These are phyloP conservation scores for Drosophila serrata DNA, from an alignment of 1,140 invertebrate genomes.

Conservation along the genomic window DNA sequence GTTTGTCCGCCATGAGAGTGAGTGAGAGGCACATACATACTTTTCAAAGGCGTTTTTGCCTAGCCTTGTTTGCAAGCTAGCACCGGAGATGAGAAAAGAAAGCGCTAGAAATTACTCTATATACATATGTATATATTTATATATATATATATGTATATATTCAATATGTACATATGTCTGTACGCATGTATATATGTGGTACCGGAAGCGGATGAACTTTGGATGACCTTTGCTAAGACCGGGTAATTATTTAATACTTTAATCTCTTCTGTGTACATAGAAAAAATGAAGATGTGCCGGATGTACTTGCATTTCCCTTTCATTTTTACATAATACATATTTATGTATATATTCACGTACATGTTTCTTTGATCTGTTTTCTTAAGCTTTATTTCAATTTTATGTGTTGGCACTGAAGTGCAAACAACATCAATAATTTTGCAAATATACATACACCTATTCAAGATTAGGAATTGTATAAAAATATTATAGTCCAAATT, in stretches of 20 bases:
- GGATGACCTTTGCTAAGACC: conserved; percentile 7
- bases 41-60: conserved; percentile 3
- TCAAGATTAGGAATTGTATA: neutral
- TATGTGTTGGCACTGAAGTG: neutral
- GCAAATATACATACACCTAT: neutral
- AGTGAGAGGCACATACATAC: conserved; percentile 1
- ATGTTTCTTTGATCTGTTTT: neutral
- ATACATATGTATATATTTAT: neutral
- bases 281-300: too few species aligned
- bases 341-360: neutral
- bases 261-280: neutral
- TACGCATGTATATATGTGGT: neutral
- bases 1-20: conserved; percentile 1
- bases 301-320: neutral
- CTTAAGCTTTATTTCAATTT: neutral
- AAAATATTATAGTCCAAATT: conserved; percentile 7
- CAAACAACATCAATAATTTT: neutral
- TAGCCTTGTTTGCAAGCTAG: conserved; percentile 1
- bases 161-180: neutral
- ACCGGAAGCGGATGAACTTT: conserved; percentile 7
- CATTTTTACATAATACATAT: neutral
- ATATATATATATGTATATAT: neutral
- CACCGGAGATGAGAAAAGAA: conserved; percentile 14
- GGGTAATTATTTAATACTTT: neutral
- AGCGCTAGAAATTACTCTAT: conserved; percentile 6